Evolutionary conservation across 35 echinoderm and acorn worm species (phyloP).

Genomic region (Stichopus chloronotus): DNA sequence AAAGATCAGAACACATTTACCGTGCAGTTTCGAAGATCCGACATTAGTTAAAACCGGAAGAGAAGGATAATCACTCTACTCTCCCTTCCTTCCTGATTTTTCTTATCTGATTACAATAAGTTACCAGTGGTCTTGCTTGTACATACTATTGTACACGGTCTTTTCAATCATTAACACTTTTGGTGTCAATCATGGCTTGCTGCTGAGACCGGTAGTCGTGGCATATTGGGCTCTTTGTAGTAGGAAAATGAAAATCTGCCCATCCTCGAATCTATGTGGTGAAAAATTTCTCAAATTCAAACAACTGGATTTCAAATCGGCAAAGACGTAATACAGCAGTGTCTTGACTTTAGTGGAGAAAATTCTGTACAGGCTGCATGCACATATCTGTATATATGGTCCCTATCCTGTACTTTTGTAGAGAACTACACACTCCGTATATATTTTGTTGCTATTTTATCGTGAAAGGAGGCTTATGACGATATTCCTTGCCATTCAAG

Average conservation of each 20-base stretch:
- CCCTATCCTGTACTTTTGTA: too few relatives aligned
- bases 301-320: slow-evolving; percentile 18
- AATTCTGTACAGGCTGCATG: neutral
- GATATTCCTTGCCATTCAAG: slow-evolving; percentile 12
- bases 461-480: neutral
- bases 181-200: slow-evolving; percentile 12
- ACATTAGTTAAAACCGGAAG: neutral
- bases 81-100: slow-evolving; percentile 34
- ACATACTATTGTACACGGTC: neutral
- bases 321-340: slow-evolving; percentile 14
- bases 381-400: too few relatives aligned
- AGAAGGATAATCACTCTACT: neutral
- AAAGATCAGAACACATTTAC: neutral
- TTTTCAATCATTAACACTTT: neutral
- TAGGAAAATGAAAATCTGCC: slow-evolving; percentile 25
- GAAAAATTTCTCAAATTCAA: neutral
- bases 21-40: neutral
- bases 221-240: neutral
- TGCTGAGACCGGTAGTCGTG: neutral
- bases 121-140: neutral
- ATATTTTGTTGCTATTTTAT: neutral
- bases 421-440: too few relatives aligned
- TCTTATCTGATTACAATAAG: neutral
- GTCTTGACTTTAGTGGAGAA: neutral
- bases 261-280: neutral